Conservation (phyloP, 1,140 invertebrate species). For the Heliconius nattereri region DNA sequence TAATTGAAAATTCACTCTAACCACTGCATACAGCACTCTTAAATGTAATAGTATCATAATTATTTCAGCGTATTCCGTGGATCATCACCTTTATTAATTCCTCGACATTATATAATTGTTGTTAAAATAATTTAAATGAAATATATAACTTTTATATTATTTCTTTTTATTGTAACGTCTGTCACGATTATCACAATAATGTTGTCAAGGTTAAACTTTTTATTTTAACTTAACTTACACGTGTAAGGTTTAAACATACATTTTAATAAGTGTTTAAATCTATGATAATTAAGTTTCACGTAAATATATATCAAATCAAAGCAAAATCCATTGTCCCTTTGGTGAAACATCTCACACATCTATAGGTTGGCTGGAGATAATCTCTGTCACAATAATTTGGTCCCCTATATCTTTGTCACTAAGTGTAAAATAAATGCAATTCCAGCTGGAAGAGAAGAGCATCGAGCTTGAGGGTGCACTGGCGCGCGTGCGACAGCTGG, state of each 20-base stretch:
- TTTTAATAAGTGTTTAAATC: background rate
- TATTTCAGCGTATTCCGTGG: background rate
- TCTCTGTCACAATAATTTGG: no score
- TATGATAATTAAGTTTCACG: no score
- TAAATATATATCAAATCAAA: no score
- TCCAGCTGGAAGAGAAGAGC: constrained; percentile 89
- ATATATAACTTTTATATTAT: background rate
- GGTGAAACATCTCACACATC: no score
- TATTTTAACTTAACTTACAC: background rate
- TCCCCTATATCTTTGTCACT: background rate
- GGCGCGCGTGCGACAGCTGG: constrained; percentile 87
- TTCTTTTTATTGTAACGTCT: background rate
- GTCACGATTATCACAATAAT: background rate
- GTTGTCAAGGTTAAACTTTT: background rate
- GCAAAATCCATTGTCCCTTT: no score
- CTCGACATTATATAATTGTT: background rate
- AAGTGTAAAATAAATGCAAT: constrained; percentile 17
- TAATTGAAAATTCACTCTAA: no score
- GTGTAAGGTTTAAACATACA: background rate
- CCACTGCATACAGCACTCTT: no score
- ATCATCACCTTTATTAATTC: no score
- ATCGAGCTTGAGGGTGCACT: constrained; percentile 91
- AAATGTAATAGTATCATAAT: no score
- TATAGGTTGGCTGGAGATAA: no score
- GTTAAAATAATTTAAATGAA: background rate